These are phyloP conservation scores for Eutrigla gurnardus DNA, from an alignment of 2,797 vertebrate genomes.

Conservation along the genomic window DNA sequence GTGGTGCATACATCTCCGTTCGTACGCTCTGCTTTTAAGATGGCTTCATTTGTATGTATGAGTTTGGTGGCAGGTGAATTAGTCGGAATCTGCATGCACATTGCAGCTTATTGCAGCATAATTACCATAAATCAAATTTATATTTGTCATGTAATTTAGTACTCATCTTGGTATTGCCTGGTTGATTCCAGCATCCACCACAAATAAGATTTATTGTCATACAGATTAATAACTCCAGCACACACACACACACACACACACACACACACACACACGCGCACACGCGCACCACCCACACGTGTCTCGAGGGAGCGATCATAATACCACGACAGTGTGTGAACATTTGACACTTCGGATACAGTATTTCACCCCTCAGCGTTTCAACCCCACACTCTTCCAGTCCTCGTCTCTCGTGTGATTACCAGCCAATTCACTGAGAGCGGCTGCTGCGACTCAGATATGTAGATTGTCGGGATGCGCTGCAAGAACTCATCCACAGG, in stretches of 20 bases:
- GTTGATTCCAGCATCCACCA: slow-evolving; percentile 72
- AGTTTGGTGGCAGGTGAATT: slow-evolving; percentile 73
- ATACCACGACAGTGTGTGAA: slow-evolving; percentile 18
- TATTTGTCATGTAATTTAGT: slow-evolving; percentile 79
- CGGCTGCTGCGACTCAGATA: slow-evolving; percentile 20
- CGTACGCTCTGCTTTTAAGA: slow-evolving; percentile 54
- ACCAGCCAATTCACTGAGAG: slow-evolving; percentile 31
- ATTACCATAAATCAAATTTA: slow-evolving; percentile 83
- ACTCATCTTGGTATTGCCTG: slow-evolving; percentile 71
- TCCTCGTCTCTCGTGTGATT: slow-evolving; percentile 10
- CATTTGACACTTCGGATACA: slow-evolving; percentile 52
- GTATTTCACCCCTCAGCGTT: slow-evolving; percentile 21
- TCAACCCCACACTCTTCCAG: slow-evolving; percentile 5
- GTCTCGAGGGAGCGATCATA: slow-evolving; percentile 40
- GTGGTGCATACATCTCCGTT: slow-evolving; percentile 54
- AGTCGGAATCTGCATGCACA: slow-evolving; percentile 55
- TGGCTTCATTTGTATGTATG: slow-evolving; percentile 79
- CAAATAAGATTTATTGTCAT: slow-evolving; percentile 75
- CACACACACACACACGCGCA: slow-evolving; percentile 6
- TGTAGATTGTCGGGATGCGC: slow-evolving; percentile 18
- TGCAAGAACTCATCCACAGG: slow-evolving; percentile 8
- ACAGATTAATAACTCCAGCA: slow-evolving; percentile 71
- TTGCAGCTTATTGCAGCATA: slow-evolving; percentile 68
- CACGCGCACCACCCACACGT: slow-evolving; percentile 25
- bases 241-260: slow-evolving; percentile 15